These are phyloP conservation scores for Vimba vimba DNA, from an alignment of 2,113 vertebrate genomes.

Conservation along the genomic window DNA sequence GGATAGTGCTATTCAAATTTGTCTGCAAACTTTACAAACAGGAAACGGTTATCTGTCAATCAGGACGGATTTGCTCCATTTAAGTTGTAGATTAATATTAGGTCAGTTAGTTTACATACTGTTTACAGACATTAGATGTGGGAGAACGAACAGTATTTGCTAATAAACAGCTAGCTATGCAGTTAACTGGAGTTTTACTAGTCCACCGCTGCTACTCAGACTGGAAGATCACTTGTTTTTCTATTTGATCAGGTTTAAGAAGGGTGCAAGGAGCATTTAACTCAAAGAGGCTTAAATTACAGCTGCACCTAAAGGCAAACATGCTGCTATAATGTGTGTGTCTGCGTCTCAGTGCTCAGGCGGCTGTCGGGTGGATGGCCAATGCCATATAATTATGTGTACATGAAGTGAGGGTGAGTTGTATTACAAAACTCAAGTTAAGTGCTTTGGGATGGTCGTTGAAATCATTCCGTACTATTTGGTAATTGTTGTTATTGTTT, in stretches of 20 bases:
- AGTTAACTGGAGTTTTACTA: constrained; percentile 30
- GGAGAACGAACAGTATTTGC: constrained; percentile 1
- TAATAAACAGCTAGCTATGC: constrained; percentile 17
- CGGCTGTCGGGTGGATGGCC: neutral
- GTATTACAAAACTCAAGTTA: constrained; percentile 17
- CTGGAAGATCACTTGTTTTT: constrained; percentile 6
- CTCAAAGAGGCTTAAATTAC: constrained; percentile 30
- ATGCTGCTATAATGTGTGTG: neutral
- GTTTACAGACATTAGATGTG: neutral
- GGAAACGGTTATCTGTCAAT: neutral
- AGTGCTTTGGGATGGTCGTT: constrained; percentile 24
- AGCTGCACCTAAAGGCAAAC: constrained; percentile 34
- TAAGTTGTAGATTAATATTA: neutral
- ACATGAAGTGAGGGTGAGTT: constrained; percentile 15
- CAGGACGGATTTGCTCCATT: neutral
- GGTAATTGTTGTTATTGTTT: constrained; percentile 40
- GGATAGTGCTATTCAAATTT: neutral
- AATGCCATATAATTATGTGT: constrained; percentile 14
- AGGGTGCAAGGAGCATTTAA: constrained; percentile 36
- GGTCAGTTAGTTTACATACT: neutral
- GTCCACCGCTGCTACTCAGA: neutral
- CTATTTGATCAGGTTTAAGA: constrained; percentile 28
- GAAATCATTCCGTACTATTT: constrained; percentile 21
- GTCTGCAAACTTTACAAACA: neutral
- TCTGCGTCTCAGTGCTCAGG: constrained; percentile 15